phyloP scores from a whole-genome alignment of 2,888 invertebrate species.

The Tridacna crocea region DNA sequence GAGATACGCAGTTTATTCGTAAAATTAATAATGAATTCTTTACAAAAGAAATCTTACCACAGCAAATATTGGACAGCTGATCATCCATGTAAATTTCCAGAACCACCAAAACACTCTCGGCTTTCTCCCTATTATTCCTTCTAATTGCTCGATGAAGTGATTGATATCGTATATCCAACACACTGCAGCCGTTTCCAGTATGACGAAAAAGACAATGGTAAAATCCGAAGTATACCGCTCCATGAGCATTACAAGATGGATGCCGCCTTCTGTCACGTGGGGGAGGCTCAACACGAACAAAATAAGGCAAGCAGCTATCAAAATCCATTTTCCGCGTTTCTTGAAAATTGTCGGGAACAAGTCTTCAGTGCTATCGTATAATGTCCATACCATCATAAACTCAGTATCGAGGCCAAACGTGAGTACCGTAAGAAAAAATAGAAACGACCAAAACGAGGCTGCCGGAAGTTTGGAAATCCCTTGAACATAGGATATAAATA shows the following conservation, averaged over 20 bases:
- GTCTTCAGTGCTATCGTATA: conserved; percentile 15
- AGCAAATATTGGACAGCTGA: conserved; percentile 31
- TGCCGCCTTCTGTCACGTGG: conserved; percentile 65
- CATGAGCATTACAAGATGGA: conserved; percentile 71
- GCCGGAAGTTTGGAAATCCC: conserved; percentile 40
- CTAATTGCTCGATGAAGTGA: conserved; percentile 38
- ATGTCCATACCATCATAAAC: conserved; percentile 39
- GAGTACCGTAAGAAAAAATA: conserved; percentile 49
- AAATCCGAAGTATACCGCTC: conserved; percentile 75
- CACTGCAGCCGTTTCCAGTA: conserved; percentile 88
- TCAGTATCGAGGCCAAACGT: conserved; percentile 43
- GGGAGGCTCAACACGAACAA: conserved; percentile 44
- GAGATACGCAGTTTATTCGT: neutral
- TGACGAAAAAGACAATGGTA: conserved; percentile 87
- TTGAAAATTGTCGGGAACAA: conserved; percentile 25
- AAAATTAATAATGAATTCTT: neutral
- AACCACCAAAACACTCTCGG: conserved; percentile 26
- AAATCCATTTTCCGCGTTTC: conserved; percentile 18
- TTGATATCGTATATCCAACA: conserved; percentile 90
- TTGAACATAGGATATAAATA: conserved; percentile 49
- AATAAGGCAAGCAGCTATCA: conserved; percentile 21
- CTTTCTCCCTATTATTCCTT: conserved; percentile 42
- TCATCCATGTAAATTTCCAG: conserved; percentile 36
- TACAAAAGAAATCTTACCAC: conserved; percentile 22
- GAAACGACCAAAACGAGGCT: conserved; percentile 42